Base-by-base conservation (phyloP, 1,140 invertebrate species). In the Diabrotica virgifera region DNA sequence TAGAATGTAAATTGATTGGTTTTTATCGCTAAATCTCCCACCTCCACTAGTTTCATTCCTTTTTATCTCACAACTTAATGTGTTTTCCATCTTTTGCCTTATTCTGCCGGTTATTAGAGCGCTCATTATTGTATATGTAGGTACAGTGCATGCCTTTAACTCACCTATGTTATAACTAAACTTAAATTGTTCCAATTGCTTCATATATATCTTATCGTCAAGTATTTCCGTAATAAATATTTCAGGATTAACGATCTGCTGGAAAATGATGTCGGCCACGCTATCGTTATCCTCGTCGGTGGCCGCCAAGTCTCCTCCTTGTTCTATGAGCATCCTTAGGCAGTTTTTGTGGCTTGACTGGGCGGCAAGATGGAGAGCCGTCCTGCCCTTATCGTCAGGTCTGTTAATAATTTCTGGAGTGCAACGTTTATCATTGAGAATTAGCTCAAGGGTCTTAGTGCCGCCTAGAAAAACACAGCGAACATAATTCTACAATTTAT, bases 201-300 rank as follows among this genome's bases (percentile, higher is more conserved):
- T 52, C 52, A 50, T 66, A 40, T 10, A 35, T 9, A 70, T 58
- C 11, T 56, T 53, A 14, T 13, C 38, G 36, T 70, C 66, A 10
- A 70, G 37, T 2, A 70, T 46, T 12, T 65, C 63, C n/a, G 46
- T 65, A 36, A 70, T 63, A 38, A 70, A 65, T 14, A 55, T 46
- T n/a, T 60, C 63, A 7, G 69, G 69, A 10, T 62, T 54, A 8
- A 61, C 35, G 13, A 68, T 60, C 46, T 59, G 36, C 6, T 52
- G 13, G 59, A 70, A 70, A 57, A 70, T 63, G 2, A 58, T 52
- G 54, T 70, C 69, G 37, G 62, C 62, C 40, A 68, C 66, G 12
- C 65, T 68, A 8, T 68, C 69, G 5, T 68, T 61, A n/a, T 66
- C 50, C 9, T 38, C 37, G 54, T 56, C 36, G 12, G 35, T 36